Percentiles rank a stretch among this genome's conserved stretches.
Evolutionary conservation across 2,888 invertebrate species (phyloP).

Genomic region (Empis stercorea): DNA sequence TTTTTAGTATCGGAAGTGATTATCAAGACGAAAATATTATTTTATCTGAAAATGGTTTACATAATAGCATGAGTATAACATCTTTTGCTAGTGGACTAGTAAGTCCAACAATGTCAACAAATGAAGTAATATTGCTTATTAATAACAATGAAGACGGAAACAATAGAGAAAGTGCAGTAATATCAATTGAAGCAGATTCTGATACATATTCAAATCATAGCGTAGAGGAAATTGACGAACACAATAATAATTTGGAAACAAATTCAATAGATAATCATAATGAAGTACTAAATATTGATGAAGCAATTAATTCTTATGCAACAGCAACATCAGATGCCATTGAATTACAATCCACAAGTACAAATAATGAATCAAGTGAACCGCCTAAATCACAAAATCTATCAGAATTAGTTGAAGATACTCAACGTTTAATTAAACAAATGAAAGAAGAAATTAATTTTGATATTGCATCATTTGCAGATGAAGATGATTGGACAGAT

Average conservation of each 20-base stretch:
- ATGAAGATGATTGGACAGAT: conserved; percentile 38
- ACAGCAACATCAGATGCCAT: too few species aligned
- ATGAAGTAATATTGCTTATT: conserved; percentile 6
- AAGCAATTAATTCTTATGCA: background rate
- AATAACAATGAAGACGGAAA: background rate
- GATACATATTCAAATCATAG: too few species aligned
- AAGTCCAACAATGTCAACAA: conserved; percentile 3
- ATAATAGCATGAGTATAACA: background rate
- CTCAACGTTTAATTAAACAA: conserved; percentile 48
- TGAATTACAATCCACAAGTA: conserved; percentile 17
- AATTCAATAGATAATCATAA: too few species aligned
- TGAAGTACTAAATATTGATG: too few species aligned
- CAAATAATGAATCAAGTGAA: conserved; percentile 18
- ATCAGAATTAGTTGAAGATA: conserved; percentile 45
- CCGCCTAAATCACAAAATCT: conserved; percentile 25
- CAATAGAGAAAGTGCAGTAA: conserved; percentile 7
- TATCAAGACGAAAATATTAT: conserved; percentile 12
- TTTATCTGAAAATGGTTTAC: background rate
- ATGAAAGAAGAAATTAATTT: conserved; percentile 52
- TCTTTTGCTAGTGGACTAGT: conserved; percentile 2
- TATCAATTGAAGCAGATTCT: background rate
- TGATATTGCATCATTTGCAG: conserved; percentile 40
- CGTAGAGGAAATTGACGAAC: too few species aligned
- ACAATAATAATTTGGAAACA: too few species aligned
- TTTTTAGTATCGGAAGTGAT: conserved; percentile 22